A percentile compares a stretch with the other conserved stretches of the same genome.
Evolutionary conservation across 1,140 invertebrate genomes (phyloP).

Genomic region (Pseudoatta argentina): DNA sequence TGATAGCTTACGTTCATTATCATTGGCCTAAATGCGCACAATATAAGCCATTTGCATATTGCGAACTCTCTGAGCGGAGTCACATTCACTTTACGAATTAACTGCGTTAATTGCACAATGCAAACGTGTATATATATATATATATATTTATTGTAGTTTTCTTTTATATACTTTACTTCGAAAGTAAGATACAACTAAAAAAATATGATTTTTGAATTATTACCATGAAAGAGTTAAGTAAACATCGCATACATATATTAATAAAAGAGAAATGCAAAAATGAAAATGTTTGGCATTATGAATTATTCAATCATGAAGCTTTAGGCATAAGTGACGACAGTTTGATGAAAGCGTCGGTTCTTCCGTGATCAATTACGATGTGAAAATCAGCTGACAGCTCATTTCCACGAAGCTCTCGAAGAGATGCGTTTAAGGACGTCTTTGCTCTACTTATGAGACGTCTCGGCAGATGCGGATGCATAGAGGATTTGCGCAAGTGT

Average conservation of each 20-base stretch:
- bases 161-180: neutral
- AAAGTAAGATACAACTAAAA: too few species aligned
- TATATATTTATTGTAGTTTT: neutral
- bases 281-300: neutral
- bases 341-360: conserved; percentile 37
- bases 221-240: too few species aligned
- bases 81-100: neutral
- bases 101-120: neutral
- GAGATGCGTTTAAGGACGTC: conserved; percentile 37
- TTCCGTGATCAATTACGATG: conserved; percentile 51
- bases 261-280: neutral
- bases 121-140: neutral
- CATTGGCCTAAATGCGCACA: conserved; percentile 56
- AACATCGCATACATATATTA: neutral
- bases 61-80: neutral
- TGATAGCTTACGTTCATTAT: conserved; percentile 49
- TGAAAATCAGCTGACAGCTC: conserved; percentile 52
- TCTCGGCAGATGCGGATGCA: conserved; percentile 40
- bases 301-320: conserved; percentile 11
- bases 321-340: conserved; percentile 1
- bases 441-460: conserved; percentile 48
- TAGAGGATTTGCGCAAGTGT: conserved; percentile 28
- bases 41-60: conserved; percentile 48
- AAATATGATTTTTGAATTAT: too few species aligned
- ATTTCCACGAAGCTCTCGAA: conserved; percentile 33